Evolutionary conservation across 2,113 vertebrate species (phyloP).

Genomic region (Raja brachyura): DNA sequence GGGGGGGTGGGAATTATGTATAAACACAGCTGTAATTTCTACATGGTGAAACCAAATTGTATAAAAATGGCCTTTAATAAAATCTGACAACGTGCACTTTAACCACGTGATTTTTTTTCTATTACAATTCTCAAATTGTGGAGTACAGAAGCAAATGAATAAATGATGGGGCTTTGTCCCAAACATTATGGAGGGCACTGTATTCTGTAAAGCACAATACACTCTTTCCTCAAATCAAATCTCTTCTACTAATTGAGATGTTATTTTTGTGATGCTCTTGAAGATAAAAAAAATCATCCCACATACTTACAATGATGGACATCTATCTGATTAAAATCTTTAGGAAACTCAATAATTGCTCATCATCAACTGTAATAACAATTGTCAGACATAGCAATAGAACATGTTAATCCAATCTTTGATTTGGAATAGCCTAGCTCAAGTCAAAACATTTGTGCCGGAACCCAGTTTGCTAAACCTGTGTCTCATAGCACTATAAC

Average conservation of each 20-base stretch:
- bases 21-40: too few relatives aligned
- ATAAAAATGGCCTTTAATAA: too few relatives aligned
- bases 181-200: too few relatives aligned
- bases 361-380: neutral
- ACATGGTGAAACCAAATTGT: too few relatives aligned
- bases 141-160: too few relatives aligned
- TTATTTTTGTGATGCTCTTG: neutral
- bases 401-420: conserved; percentile 18
- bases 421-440: neutral
- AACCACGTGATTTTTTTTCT: too few relatives aligned
- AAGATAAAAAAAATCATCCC: neutral
- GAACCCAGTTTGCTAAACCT: conserved; percentile 34
- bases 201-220: neutral
- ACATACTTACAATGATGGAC: neutral
- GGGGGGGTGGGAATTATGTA: too few relatives aligned
- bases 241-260: neutral
- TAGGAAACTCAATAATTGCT: neutral
- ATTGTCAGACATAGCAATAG: neutral
- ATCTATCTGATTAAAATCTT: neutral
- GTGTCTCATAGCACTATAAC: conserved; percentile 55
- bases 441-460: conserved; percentile 23
- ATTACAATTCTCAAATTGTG: too few relatives aligned
- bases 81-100: too few relatives aligned
- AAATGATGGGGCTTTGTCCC: too few relatives aligned
- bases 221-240: neutral